These are phyloP conservation scores for Phaethornis superciliosus DNA, from an alignment of 2,113 vertebrate species.

Conservation along the genomic window DNA sequence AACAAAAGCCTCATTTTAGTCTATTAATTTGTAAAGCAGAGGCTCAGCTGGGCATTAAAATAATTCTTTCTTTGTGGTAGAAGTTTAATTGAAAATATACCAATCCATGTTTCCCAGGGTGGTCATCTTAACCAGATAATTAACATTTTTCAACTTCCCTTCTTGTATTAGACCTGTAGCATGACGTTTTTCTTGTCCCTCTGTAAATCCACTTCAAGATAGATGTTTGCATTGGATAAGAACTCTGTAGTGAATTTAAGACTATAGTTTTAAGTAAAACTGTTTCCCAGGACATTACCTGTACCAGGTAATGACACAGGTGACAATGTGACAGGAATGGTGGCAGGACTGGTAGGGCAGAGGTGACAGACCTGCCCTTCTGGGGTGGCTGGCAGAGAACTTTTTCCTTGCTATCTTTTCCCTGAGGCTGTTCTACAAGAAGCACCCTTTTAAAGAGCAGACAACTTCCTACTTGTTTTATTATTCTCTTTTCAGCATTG, in stretches of 20 bases:
- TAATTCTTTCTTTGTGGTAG: not conserved
- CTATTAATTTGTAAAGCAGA: not conserved
- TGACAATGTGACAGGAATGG: too few relatives aligned
- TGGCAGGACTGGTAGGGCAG: not conserved
- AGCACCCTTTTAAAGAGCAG: not conserved
- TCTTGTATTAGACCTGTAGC: not conserved
- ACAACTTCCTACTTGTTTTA: not conserved
- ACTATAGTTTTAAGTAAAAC: not conserved
- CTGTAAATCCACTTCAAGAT: not conserved
- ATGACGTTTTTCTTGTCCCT: not conserved
- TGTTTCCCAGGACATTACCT: not conserved
- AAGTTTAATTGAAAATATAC: not conserved
- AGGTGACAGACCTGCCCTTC: not conserved
- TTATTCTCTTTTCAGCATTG: constrained; percentile 81
- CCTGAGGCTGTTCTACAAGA: not conserved
- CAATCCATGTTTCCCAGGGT: not conserved
- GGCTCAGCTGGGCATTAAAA: not conserved
- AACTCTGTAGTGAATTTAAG: not conserved
- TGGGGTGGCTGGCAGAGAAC: not conserved
- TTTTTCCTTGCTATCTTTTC: not conserved
- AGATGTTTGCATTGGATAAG: not conserved
- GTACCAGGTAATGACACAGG: not conserved
- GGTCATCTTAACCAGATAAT: not conserved
- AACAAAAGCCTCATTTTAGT: not conserved
- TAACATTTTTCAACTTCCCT: not conserved